These are phyloP conservation scores for Poliocrania exsul DNA, from an alignment of 2,797 vertebrate species.

Conservation along the genomic window DNA sequence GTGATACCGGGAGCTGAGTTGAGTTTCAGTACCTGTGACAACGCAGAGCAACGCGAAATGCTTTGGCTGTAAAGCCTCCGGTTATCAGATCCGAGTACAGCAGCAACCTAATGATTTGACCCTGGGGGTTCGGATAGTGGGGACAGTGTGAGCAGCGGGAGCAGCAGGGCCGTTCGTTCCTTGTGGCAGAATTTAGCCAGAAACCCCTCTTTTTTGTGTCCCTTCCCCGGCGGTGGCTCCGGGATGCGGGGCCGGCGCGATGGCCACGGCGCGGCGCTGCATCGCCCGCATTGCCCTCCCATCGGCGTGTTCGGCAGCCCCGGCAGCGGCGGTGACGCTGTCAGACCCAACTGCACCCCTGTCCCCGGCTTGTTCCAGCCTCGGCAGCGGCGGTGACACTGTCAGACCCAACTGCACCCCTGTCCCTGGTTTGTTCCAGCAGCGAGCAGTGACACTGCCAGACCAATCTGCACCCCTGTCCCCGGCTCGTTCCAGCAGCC, in stretches of 20 bases:
- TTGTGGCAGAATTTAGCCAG: neutral
- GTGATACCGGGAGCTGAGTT: conserved; percentile 8
- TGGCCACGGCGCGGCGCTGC: neutral
- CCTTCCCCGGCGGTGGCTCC: neutral
- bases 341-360: too few species aligned
- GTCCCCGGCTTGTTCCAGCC: too few species aligned
- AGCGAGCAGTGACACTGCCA: too few species aligned
- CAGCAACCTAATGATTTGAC: neutral
- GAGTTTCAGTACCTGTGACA: conserved; percentile 10
- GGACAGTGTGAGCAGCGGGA: neutral
- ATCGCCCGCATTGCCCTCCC: neutral
- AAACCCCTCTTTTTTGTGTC: neutral
- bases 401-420: too few species aligned
- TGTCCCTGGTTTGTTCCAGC: too few species aligned
- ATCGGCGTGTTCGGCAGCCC: neutral
- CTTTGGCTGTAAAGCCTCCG: neutral
- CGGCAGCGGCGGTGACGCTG: neutral
- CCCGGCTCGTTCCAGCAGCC: neutral
- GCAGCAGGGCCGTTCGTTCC: neutral
- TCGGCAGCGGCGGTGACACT: too few species aligned
- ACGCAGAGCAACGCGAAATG: neutral
- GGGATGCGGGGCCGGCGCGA: neutral
- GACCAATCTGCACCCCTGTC: too few species aligned
- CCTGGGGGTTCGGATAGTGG: neutral
- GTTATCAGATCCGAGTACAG: neutral